Conservation (phyloP, 2,113 vertebrate species). For the Dasypus novemcinctus region DNA sequence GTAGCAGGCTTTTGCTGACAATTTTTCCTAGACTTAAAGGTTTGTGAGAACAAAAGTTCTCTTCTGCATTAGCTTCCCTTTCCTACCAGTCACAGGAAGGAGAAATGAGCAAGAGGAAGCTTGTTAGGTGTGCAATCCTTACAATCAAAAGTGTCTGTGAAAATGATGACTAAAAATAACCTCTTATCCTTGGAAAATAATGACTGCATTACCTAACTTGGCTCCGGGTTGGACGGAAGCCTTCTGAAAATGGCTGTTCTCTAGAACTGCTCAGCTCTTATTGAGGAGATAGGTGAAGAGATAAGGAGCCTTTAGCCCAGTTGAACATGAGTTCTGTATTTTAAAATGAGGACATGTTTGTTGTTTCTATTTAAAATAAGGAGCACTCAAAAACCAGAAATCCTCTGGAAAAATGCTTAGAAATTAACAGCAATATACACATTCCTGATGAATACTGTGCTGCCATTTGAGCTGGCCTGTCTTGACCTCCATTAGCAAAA, state of each 20-base stretch:
- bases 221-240: not conserved
- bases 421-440: not conserved
- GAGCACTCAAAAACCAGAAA: not conserved
- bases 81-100: not conserved
- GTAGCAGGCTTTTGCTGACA: not conserved
- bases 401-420: not conserved
- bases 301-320: not conserved
- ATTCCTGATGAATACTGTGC: not conserved
- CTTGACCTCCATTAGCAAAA: not conserved
- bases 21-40: not conserved
- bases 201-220: conserved; percentile 22
- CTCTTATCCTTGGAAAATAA: conserved; percentile 36
- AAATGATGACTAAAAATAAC: not conserved
- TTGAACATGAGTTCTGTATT: not conserved
- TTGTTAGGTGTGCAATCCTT: not conserved
- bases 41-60: not conserved
- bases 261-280: not conserved
- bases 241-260: conserved; percentile 34
- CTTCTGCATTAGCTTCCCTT: not conserved
- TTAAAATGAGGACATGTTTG: conserved; percentile 51
- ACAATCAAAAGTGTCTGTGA: conserved; percentile 18
- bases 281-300: not conserved
- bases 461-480: not conserved
- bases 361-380: conserved; percentile 54
- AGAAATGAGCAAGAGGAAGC: not conserved